These are phyloP conservation scores for Belonocnema kinseyi DNA, from an alignment of 1,140 invertebrate species.

Conservation along the genomic window DNA sequence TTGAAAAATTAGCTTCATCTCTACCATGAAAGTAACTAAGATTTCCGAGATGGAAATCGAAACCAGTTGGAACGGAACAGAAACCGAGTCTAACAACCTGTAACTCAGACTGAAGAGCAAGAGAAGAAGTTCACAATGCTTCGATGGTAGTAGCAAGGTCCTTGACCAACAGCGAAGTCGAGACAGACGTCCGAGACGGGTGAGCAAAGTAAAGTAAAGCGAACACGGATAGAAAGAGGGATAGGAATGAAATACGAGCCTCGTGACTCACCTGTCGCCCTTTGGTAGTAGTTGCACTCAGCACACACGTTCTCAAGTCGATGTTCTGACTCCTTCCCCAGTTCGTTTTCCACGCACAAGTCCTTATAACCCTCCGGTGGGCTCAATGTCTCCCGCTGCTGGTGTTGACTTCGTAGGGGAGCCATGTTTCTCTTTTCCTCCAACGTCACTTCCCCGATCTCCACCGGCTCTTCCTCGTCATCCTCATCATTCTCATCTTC, in stretches of 20 bases:
- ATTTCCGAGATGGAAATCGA: no score
- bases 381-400: slow-evolving; percentile 84
- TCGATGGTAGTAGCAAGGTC: slow-evolving; percentile 50
- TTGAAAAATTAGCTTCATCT: no score
- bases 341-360: slow-evolving; percentile 68
- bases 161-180: slow-evolving; percentile 55
- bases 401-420: slow-evolving; percentile 63
- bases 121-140: slow-evolving; percentile 38
- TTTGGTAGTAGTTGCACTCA: slow-evolving; percentile 66
- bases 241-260: slow-evolving; percentile 35
- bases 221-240: slow-evolving; percentile 42
- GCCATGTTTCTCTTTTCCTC: slow-evolving; percentile 58
- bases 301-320: slow-evolving; percentile 53
- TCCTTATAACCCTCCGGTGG: slow-evolving; percentile 92
- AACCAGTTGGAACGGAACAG: no score
- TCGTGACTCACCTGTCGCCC: slow-evolving; percentile 61
- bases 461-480: slow-evolving; percentile 36
- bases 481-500: slow-evolving; percentile 66
- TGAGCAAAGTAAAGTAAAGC: slow-evolving; percentile 42
- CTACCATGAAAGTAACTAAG: no score
- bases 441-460: slow-evolving; percentile 46
- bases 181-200: slow-evolving; percentile 36
- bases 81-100: no score
- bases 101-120: neutral
- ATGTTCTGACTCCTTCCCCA: slow-evolving; percentile 52